A percentile compares a stretch with the other conserved stretches of the same genome.
phyloP scores from a whole-genome alignment of 1,140 invertebrate genomes.

The Pseudobourletiella spinata region DNA sequence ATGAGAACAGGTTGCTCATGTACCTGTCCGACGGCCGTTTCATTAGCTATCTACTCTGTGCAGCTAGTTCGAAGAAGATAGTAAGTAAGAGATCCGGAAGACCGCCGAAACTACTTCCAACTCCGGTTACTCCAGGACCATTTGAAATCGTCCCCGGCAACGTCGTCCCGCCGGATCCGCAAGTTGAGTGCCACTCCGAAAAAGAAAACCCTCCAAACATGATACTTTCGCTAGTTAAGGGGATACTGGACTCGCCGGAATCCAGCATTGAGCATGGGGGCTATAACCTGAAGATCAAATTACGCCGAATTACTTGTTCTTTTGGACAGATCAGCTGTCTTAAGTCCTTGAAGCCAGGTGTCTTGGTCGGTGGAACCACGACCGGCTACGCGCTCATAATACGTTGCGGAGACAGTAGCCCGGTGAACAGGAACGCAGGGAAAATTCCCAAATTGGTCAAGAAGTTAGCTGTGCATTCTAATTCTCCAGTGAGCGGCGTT shows the following conservation, averaged over 20 bases:
- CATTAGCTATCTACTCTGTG: constrained; percentile 5
- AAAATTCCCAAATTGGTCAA: constrained; percentile 11
- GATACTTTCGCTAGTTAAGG: background rate
- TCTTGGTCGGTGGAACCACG: constrained; percentile 22
- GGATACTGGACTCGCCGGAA: constrained; percentile 14
- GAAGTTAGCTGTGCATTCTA: constrained; percentile 27
- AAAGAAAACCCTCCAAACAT: background rate
- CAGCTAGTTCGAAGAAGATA: background rate
- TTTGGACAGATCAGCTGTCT: constrained; percentile 24
- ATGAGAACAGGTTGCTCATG: constrained; percentile 20
- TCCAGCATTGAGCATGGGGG: constrained; percentile 14
- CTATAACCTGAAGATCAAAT: constrained; percentile 19
- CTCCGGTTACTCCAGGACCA: background rate
- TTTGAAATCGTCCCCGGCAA: background rate
- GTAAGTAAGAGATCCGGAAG: background rate
- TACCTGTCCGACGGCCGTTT: constrained; percentile 31
- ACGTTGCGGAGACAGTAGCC: background rate
- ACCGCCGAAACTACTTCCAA: background rate
- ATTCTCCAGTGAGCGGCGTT: constrained; percentile 24
- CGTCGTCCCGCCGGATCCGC: background rate
- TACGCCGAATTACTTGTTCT: constrained; percentile 14
- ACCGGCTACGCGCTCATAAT: constrained; percentile 22
- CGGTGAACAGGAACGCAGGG: background rate
- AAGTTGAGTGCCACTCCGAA: background rate
- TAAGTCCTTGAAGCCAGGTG: constrained; percentile 2